Base-by-base conservation (phyloP, 1,140 invertebrate species). In the Panagrolaimus sp. region DNA sequence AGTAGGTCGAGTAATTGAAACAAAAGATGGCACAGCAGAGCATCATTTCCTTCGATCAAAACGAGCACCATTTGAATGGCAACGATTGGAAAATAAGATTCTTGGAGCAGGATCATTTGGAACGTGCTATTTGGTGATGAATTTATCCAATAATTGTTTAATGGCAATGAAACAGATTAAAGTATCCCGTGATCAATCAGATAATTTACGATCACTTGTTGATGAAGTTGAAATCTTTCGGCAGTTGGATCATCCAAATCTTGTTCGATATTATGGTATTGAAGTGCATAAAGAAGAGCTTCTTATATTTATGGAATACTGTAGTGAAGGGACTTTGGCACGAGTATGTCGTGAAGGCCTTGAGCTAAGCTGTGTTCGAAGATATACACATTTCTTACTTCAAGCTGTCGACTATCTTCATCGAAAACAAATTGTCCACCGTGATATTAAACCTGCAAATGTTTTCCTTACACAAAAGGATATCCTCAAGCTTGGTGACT, bases 221-320 rank as follows among this genome's bases (percentile, higher is more conserved):
- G 91, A 92, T 82, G 93, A 96, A 83, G 87, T 95, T 53, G 89
- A 90, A 76, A 92, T 92, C 74, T 89, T 95, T 78, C 92, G 95
- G 84, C 61, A 70, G 9, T 51, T 82, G 48, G 86, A 89, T 61
- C 91, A 96, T 82, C 87, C 87, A 70, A 90, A 93, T 86, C 87
- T 96, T 27, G 92, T 96, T 48, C 88, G 89, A 66, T 94, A 94
- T 85, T 93, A 92, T 84, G 93, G 93, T 45, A 88, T 93, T 69
- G 92, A 95, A 86, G 89, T 95, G 70, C 91, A 93, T 81, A 88
- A 90, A 84, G 90, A 86, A 79, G 84, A 86, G 71, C 84, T 87
- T 76, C 70, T 85, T 65, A 85, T 87, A 61, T 86, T 87, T 69
- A 87, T 87, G 86, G 86, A 87, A 74, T 87, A 83, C 66, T 87